Conservation (phyloP, 2,888 invertebrate genomes). For the Hydrotaea cyrtoneurina region DNA sequence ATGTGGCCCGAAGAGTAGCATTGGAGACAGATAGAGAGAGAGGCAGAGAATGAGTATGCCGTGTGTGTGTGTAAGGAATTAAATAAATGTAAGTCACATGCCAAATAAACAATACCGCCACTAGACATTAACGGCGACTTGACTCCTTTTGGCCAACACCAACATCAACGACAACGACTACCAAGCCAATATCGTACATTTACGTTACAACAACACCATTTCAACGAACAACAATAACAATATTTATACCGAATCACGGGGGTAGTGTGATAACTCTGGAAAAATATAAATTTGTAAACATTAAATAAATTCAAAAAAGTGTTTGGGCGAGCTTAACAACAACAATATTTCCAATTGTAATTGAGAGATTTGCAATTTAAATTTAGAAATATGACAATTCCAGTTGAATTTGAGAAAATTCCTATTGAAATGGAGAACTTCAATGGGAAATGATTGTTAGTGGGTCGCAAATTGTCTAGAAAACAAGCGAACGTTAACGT, state of each 20-base stretch:
- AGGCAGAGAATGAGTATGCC: neutral
- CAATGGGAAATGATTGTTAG: no score
- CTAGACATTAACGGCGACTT: constrained; percentile 58
- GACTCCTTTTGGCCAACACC: constrained; percentile 30
- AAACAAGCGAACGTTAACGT: no score
- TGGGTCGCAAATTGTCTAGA: no score
- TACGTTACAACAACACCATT: neutral
- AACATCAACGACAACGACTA: neutral
- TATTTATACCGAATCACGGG: neutral
- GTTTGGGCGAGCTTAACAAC: no score
- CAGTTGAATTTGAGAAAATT: no score
- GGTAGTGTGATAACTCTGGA: neutral
- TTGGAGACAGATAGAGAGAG: neutral
- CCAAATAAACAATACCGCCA: constrained; percentile 46
- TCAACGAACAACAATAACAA: constrained; percentile 25
- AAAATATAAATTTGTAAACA: neutral
- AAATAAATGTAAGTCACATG: constrained; percentile 49
- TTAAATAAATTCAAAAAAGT: no score
- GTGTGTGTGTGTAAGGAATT: neutral
- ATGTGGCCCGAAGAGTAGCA: no score
- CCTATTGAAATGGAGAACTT: no score
- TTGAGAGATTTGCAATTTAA: no score
- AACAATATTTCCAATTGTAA: no score
- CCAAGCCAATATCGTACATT: constrained; percentile 39
- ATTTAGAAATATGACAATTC: no score